Evolutionary conservation across 2,113 vertebrate species (phyloP).

Genomic region (Fregetta grallaria): DNA sequence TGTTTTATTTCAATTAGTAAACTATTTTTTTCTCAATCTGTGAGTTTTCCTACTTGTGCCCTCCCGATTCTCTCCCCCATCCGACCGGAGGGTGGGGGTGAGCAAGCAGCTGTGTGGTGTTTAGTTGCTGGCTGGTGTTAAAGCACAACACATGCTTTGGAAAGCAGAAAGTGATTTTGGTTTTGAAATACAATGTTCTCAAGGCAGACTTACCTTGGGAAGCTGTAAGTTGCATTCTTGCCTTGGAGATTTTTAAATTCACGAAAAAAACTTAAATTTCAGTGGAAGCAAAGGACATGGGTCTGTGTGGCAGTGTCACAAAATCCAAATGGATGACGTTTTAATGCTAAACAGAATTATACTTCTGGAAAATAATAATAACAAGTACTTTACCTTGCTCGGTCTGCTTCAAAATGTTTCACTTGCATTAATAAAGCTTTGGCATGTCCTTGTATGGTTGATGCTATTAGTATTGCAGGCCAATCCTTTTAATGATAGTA

Average conservation of each 20-base stretch:
- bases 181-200: neutral
- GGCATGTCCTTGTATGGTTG: neutral
- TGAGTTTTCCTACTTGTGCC: too few species aligned
- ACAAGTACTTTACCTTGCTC: neutral
- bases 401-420: neutral
- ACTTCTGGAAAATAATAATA: neutral
- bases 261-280: neutral
- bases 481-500: neutral
- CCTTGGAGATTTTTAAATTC: neutral
- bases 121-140: too few species aligned
- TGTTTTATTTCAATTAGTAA: too few species aligned
- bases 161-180: neutral
- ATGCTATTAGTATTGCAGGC: neutral
- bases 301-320: neutral
- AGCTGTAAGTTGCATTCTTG: neutral
- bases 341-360: neutral
- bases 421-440: neutral
- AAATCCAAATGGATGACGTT: neutral
- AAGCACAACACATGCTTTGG: neutral
- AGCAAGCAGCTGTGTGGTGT: too few species aligned
- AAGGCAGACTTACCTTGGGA: neutral
- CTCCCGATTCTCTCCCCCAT: too few species aligned
- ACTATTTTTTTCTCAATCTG: too few species aligned
- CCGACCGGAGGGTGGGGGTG: too few species aligned
- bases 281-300: neutral